Evolutionary conservation across 2,888 invertebrate species (phyloP), one percentile per base, ranked within the genome.

Genomic region (Hyles lineata): DNA sequence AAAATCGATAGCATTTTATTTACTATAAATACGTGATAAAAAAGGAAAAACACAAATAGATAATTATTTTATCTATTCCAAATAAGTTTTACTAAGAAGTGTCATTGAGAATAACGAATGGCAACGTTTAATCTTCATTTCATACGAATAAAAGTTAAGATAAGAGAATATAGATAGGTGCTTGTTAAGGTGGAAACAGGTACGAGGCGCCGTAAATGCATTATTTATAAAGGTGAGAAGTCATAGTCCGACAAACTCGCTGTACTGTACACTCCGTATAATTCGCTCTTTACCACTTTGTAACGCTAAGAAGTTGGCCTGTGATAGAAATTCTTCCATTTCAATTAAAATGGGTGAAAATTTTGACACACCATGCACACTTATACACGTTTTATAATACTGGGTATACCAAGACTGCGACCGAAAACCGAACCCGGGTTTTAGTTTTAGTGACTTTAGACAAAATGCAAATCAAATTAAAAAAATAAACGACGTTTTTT

Each of bases 331-430:
- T 63, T 58, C 62, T 58, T 63, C 32, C 9, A 55, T 32, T 63
- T 63, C 63, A 72, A 72, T 72, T 72, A 63, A 72, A 72, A 63
- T 63, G 52, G 35, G 21, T 58, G 32, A 35, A 63, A 55, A 72
- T 63, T 72, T 52, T 55, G 55, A 70, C 29, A 55, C 55, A 23
- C 55, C n/a, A 63, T 63, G 55, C 23, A 55, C 32, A 72, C 55
- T 58, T 63, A 15, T 71, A 32, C 32, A 50, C 43, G 63, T 67
- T 67, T 63, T 63, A 43, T 35, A 5, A 11, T 21, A 5, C 5
- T 2, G 2, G 3, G 29, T 29, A 29, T 29, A 2, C 29, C 29
- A n/a, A n/a, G n/a, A n/a, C n/a, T n/a, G n/a, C n/a, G n/a, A n/a
- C n/a, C n/a, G n/a, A n/a, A n/a, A n/a, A n/a, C n/a, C n/a, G n/a